These are phyloP conservation scores for Lethrus apterus DNA, from an alignment of 1,140 invertebrate species.

Conservation along the genomic window DNA sequence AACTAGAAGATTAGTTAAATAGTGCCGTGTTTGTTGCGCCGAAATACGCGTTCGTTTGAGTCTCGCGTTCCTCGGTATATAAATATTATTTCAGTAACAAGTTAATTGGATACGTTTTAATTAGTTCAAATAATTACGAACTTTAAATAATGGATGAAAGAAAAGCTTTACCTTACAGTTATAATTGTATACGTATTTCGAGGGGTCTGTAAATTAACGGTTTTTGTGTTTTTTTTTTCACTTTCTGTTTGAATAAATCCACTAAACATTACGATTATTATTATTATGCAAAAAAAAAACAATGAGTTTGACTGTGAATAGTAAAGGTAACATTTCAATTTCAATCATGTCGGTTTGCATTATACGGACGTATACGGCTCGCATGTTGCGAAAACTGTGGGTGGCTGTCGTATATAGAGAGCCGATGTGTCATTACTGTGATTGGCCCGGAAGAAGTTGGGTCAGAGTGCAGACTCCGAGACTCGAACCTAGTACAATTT, in stretches of 20 bases:
- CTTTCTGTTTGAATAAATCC: not conserved
- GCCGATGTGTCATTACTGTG: conserved; percentile 13
- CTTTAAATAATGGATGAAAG: conserved; percentile 15
- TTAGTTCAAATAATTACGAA: conserved; percentile 18
- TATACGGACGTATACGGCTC: too few species aligned
- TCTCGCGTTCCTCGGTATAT: conserved; percentile 11
- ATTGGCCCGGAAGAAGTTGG: conserved; percentile 10
- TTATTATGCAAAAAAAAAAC: too few species aligned
- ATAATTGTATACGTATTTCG: not conserved
- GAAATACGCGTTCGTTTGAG: conserved; percentile 11
- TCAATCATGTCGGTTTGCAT: too few species aligned
- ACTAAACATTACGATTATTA: too few species aligned
- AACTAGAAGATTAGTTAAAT: conserved; percentile 15
- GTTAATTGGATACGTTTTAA: conserved; percentile 21
- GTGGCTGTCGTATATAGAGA: too few species aligned
- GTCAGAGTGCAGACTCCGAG: conserved; percentile 11
- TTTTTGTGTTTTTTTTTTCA: too few species aligned
- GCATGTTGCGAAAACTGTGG: too few species aligned
- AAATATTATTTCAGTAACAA: conserved; percentile 7
- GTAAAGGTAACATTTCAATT: too few species aligned
- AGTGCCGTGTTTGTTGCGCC: conserved; percentile 11
- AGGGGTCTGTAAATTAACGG: too few species aligned
- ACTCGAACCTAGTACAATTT: conserved; percentile 6
- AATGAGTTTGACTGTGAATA: too few species aligned
- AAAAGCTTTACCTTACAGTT: conserved; percentile 5